Percentiles rank a stretch among this genome's conserved stretches.
phyloP scores from a whole-genome alignment of 2,113 vertebrate species.

The Ceuthmochares aereus region DNA sequence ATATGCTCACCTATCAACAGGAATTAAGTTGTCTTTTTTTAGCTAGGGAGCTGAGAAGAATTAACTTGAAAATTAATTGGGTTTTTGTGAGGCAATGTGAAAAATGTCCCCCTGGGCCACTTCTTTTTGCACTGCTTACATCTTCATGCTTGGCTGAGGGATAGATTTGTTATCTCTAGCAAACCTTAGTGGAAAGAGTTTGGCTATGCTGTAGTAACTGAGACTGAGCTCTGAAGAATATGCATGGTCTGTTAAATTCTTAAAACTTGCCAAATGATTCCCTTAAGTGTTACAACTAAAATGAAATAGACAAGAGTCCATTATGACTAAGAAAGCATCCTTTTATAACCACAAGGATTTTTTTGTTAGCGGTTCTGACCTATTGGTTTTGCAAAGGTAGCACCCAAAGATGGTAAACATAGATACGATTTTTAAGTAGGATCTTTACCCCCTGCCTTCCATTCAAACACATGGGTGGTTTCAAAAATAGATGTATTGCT shows the following conservation, averaged over 20 bases:
- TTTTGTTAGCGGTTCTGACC: neutral
- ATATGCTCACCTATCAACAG: neutral
- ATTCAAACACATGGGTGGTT: neutral
- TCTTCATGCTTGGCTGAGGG: neutral
- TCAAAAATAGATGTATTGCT: neutral
- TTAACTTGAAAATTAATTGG: neutral
- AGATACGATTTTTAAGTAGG: neutral
- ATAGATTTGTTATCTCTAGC: neutral
- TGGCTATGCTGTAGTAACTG: neutral
- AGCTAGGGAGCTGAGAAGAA: neutral
- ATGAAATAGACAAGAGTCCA: neutral
- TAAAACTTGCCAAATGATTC: neutral
- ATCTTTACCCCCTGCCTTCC: neutral
- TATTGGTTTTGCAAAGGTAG: neutral
- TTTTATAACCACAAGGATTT: neutral
- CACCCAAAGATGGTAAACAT: neutral
- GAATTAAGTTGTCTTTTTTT: neutral
- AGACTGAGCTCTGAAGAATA: neutral
- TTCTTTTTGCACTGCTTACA: conserved; percentile 13
- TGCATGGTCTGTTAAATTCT: neutral
- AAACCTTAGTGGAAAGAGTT: neutral
- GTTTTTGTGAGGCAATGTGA: neutral
- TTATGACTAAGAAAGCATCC: neutral
- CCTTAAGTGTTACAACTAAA: neutral
- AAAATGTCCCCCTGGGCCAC: neutral